phyloP scores from a whole-genome alignment of 2,797 vertebrate genomes.

The Benthosema pterotum region DNA sequence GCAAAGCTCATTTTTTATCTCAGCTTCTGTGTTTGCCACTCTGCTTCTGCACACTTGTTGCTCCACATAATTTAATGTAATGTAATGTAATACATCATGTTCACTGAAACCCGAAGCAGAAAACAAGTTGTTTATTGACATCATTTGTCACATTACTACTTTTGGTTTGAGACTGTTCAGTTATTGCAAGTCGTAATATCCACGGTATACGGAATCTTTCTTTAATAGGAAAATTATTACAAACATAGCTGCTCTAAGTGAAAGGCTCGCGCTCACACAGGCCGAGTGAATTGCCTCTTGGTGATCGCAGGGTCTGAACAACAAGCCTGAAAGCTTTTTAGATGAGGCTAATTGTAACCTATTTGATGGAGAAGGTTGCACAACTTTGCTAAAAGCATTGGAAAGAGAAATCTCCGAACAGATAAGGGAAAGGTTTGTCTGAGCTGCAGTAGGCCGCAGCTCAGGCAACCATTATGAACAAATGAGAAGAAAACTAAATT shows the following conservation, averaged over 20 bases:
- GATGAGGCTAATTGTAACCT: slow-evolving; percentile 71
- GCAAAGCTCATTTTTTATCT: slow-evolving; percentile 14
- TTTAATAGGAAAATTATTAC: slow-evolving; percentile 69
- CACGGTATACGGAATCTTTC: slow-evolving; percentile 46
- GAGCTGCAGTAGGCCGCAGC: slow-evolving; percentile 7
- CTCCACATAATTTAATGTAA: slow-evolving; percentile 5
- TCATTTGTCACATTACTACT: slow-evolving; percentile 18
- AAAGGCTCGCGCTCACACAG: slow-evolving; percentile 46
- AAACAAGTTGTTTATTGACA: slow-evolving; percentile 22
- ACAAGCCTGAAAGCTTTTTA: slow-evolving; percentile 86
- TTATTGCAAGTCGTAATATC: slow-evolving; percentile 57
- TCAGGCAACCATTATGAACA: slow-evolving; percentile 9
- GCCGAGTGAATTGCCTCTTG: slow-evolving; percentile 61
- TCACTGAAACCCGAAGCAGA: slow-evolving; percentile 9
- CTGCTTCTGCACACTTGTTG: slow-evolving; percentile 17
- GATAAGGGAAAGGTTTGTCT: slow-evolving; percentile 22
- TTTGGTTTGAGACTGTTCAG: slow-evolving; percentile 27
- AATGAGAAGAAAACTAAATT: slow-evolving; percentile 2
- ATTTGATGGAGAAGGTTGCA: slow-evolving; percentile 64
- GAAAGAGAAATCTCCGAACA: slow-evolving; percentile 27
- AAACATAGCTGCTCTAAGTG: slow-evolving; percentile 33
- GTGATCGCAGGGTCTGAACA: slow-evolving; percentile 75
- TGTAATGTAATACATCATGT: slow-evolving; percentile 8
- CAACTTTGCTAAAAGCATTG: slow-evolving; percentile 75
- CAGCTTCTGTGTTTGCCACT: slow-evolving; percentile 9